Evolutionary conservation across 1,140 invertebrate genomes (phyloP).

Genomic region (Notospermus geniculatus): DNA sequence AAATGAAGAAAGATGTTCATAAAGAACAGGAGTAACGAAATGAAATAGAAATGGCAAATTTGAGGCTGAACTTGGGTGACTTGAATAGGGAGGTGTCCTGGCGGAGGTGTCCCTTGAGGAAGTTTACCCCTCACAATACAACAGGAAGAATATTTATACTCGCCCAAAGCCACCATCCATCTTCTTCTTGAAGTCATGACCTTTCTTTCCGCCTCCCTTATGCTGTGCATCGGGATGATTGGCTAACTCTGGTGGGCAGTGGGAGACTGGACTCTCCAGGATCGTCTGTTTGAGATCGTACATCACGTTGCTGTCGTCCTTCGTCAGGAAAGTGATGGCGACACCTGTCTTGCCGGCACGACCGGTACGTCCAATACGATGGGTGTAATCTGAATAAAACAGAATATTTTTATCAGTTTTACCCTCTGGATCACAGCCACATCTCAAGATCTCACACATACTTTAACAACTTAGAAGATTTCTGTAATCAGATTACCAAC

Average conservation of each 20-base stretch:
- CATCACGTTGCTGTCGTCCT: slow-evolving; percentile 92
- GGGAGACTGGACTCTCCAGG: slow-evolving; percentile 85
- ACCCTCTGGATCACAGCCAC: neutral
- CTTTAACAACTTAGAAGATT: neutral
- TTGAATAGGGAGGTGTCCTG: no score
- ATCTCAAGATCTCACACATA: neutral
- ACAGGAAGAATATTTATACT: no score
- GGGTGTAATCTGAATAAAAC: slow-evolving; percentile 83
- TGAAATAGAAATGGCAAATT: no score
- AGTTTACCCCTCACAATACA: no score
- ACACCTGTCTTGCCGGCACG: slow-evolving; percentile 96
- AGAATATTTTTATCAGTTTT: no score
- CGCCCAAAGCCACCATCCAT: slow-evolving; percentile 75
- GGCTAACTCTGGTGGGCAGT: slow-evolving; percentile 92
- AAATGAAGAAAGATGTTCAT: no score
- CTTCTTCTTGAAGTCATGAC: slow-evolving; percentile 84
- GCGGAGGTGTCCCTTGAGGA: no score
- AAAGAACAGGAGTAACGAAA: no score
- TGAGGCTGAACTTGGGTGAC: no score
- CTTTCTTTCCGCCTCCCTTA: slow-evolving; percentile 91
- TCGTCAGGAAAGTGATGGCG: slow-evolving; percentile 94
- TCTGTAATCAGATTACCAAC: slow-evolving; percentile 48
- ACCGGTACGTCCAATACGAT: slow-evolving; percentile 98
- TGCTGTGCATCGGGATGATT: slow-evolving; percentile 99
- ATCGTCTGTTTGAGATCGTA: slow-evolving; percentile 96